Percentiles rank a stretch among this genome's conserved stretches.
phyloP scores from a whole-genome alignment of 2,113 vertebrate species.

The Crotalus tigris region DNA sequence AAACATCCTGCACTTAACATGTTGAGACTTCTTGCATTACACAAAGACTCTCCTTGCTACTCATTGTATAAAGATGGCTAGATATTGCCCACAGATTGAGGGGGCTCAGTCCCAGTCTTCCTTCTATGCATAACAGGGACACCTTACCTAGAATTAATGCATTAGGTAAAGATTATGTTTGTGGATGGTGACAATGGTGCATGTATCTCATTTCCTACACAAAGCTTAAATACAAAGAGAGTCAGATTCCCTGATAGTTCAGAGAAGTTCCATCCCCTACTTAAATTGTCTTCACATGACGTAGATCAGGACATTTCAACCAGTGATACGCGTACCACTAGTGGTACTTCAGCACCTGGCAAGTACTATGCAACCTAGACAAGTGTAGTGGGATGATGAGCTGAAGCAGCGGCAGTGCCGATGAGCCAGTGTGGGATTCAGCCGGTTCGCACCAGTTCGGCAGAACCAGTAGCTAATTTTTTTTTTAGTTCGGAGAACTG shows the following conservation, averaged over 20 bases:
- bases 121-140: not conserved
- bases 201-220: not conserved
- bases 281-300: not conserved
- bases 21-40: not conserved
- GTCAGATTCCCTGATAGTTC: not conserved
- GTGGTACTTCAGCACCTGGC: too few species aligned
- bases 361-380: too few species aligned
- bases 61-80: not conserved
- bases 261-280: not conserved
- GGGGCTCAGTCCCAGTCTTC: not conserved
- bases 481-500: too few species aligned
- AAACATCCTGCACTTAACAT: not conserved
- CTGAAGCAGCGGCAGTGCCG: too few species aligned
- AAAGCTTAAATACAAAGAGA: not conserved
- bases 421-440: too few species aligned
- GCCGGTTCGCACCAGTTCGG: too few species aligned
- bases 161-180: not conserved
- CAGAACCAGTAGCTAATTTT: too few species aligned
- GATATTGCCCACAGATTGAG: not conserved
- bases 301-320: not conserved
- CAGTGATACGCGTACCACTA: too few species aligned
- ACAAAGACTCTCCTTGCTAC: not conserved
- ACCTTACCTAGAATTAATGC: not conserved
- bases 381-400: too few species aligned
- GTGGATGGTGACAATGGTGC: not conserved